phyloP scores from a whole-genome alignment of 2,797 vertebrate species.

The Sciurus vulgaris region DNA sequence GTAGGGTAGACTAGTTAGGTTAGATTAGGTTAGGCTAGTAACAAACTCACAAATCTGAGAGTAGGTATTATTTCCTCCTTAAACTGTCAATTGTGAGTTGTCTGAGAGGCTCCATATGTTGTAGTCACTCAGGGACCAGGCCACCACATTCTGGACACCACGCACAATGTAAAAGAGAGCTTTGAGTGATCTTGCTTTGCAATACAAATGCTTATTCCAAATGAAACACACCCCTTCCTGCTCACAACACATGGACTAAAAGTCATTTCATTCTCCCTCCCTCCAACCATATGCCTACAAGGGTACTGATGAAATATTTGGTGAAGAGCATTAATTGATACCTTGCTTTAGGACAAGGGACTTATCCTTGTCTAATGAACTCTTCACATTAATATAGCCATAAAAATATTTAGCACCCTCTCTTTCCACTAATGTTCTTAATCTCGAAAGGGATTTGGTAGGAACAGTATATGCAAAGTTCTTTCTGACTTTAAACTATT shows the following conservation, averaged over 20 bases:
- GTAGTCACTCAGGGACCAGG: neutral
- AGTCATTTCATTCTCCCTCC: neutral
- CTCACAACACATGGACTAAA: neutral
- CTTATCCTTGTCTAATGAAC: neutral
- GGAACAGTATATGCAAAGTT: neutral
- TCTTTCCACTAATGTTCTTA: neutral
- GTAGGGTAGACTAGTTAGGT: neutral
- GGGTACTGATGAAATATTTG: neutral
- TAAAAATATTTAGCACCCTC: neutral
- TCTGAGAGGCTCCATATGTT: neutral
- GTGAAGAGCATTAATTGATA: neutral
- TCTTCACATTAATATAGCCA: neutral
- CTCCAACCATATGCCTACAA: neutral
- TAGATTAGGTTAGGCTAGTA: neutral
- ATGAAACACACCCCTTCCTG: neutral
- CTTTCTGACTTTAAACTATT: neutral
- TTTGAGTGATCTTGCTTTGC: conserved; percentile 36
- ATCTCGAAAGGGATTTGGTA: neutral
- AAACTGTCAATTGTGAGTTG: neutral
- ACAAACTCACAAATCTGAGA: neutral
- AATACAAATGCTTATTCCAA: neutral
- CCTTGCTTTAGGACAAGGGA: neutral
- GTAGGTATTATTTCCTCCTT: neutral
- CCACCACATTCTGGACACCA: neutral
- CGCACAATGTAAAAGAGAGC: neutral